A percentile compares a stretch with the other conserved stretches of the same genome.
phyloP scores from a whole-genome alignment of 2,888 invertebrate genomes.

The Theretra japonica region DNA sequence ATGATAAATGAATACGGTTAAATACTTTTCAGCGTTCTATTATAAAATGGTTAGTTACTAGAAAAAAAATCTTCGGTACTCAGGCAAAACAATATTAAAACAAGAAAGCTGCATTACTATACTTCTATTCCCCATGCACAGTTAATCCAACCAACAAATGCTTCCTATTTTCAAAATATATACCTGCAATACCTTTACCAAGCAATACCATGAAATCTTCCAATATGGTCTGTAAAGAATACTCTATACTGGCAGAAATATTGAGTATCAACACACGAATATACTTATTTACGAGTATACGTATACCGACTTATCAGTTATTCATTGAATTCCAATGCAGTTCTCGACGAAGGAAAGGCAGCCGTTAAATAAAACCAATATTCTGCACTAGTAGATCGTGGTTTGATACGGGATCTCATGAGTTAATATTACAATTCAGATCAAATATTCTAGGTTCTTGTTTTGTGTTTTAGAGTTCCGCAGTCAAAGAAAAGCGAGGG shows the following conservation, averaged over 20 bases:
- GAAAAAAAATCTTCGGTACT: not conserved
- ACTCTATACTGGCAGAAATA: conserved; percentile 15
- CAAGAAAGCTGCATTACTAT: not conserved
- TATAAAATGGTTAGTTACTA: no score
- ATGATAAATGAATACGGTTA: no score
- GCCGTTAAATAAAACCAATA: conserved; percentile 18
- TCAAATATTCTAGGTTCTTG: no score
- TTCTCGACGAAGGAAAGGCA: conserved; percentile 10
- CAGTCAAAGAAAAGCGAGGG: no score
- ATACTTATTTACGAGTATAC: conserved; percentile 19
- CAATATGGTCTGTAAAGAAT: conserved; percentile 20
- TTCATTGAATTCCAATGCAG: conserved; percentile 41
- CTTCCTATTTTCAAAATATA: conserved; percentile 14
- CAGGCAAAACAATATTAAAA: not conserved
- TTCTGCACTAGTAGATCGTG: not conserved
- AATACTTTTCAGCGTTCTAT: no score
- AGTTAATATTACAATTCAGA: not conserved
- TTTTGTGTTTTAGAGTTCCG: no score
- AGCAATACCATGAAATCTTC: conserved; percentile 10
- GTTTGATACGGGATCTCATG: not conserved
- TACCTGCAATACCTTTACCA: conserved; percentile 11
- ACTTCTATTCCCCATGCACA: not conserved
- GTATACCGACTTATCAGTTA: conserved; percentile 39
- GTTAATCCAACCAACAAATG: not conserved
- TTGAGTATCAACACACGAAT: conserved; percentile 6